Conservation (phyloP, 35 echinoderm and acorn worm species). For the Stichopus chloronotus region DNA sequence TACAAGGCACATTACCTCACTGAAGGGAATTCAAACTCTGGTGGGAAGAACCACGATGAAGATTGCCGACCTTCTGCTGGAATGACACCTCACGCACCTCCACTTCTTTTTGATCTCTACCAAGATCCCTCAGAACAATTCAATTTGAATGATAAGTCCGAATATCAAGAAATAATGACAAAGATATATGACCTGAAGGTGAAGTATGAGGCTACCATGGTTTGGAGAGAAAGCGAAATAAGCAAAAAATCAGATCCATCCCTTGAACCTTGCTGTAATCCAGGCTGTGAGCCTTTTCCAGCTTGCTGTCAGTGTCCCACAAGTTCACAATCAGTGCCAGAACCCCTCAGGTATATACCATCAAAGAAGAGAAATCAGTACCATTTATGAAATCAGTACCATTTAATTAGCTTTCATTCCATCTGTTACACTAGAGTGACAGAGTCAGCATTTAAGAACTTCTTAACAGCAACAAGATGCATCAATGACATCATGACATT, state of each 20-base stretch:
- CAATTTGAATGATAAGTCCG: constrained; percentile 56
- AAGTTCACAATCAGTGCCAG: neutral
- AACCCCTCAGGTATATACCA: constrained; percentile 9
- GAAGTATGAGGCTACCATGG: constrained; percentile 70
- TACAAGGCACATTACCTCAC: constrained; percentile 97
- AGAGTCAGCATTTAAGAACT: no score
- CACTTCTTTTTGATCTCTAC: constrained; percentile 86
- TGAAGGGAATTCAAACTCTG: constrained; percentile 70
- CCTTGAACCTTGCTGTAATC: constrained; percentile 91
- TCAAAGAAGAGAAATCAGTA: neutral
- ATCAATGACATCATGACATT: no score
- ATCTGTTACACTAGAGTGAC: no score
- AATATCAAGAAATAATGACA: constrained; percentile 54
- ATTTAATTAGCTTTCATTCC: no score
- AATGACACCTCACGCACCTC: constrained; percentile 63
- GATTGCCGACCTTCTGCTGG: constrained; percentile 80
- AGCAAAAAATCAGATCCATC: neutral
- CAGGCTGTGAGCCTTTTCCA: constrained; percentile 83
- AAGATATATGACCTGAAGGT: constrained; percentile 68
- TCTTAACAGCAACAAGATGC: no score
- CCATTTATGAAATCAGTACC: neutral
- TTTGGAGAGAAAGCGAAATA: constrained; percentile 73
- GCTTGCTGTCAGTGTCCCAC: constrained; percentile 77
- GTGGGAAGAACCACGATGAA: constrained; percentile 70
- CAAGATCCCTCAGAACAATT: constrained; percentile 86